Conservation (phyloP, 1,140 invertebrate genomes). For the Apis dorsata region DNA sequence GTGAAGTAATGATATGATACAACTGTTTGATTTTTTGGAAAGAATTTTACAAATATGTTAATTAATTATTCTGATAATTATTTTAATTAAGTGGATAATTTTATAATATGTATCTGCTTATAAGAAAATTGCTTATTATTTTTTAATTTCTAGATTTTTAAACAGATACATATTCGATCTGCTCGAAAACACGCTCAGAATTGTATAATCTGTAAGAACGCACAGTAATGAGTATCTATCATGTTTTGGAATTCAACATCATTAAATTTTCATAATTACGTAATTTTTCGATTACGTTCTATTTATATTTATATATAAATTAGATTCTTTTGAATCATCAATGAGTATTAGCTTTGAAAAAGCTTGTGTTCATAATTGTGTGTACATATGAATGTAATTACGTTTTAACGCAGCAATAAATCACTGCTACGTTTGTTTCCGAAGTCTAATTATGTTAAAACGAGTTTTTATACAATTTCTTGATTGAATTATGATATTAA, state of each 20-base stretch:
- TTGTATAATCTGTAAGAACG: background rate
- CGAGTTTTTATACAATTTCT: background rate
- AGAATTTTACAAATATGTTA: background rate
- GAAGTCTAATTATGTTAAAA: background rate
- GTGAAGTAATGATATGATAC: too few species aligned
- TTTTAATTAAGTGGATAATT: background rate
- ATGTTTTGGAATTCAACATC: background rate
- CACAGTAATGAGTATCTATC: background rate
- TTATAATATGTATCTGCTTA: background rate
- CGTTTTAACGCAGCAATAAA: background rate
- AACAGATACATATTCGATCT: background rate
- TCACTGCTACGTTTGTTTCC: background rate
- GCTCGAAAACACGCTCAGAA: background rate
- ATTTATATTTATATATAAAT: background rate
- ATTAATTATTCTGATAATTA: background rate
- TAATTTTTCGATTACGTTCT: background rate
- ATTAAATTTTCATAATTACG: slow-evolving; percentile 1
- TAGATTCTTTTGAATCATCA: background rate
- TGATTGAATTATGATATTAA: background rate
- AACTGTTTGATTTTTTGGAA: background rate
- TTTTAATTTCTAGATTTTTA: background rate
- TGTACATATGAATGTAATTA: background rate
- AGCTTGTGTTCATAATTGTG: background rate
- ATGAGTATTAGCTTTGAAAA: too few species aligned
- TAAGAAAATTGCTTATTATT: background rate